Conservation (phyloP, 2,797 vertebrate genomes). For the Lagodon rhomboides region DNA sequence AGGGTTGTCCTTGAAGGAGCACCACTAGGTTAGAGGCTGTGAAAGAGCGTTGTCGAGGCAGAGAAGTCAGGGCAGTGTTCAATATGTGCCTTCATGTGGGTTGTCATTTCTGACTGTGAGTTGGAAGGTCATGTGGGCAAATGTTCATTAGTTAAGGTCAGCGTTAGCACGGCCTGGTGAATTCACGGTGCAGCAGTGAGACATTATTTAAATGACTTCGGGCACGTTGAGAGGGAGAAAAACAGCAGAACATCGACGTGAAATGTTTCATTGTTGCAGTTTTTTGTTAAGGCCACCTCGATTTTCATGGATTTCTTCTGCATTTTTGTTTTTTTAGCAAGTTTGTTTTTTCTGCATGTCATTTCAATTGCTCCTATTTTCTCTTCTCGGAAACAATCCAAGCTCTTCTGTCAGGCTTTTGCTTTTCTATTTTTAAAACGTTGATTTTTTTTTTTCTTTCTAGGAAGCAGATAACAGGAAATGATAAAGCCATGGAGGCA, state of each 20-base stretch:
- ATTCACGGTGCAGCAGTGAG: constrained; percentile 50
- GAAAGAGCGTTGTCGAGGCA: not conserved
- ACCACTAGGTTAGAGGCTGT: not conserved
- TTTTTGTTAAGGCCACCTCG: constrained; percentile 38
- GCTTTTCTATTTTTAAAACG: constrained; percentile 28
- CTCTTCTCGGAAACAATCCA: constrained; percentile 24
- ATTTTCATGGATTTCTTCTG: constrained; percentile 45
- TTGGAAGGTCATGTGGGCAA: constrained; percentile 61
- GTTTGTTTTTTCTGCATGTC: constrained; percentile 13
- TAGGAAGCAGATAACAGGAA: constrained; percentile 14
- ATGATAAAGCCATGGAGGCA: constrained; percentile 18
- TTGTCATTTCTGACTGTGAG: constrained; percentile 55
- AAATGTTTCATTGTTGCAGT: constrained; percentile 38
- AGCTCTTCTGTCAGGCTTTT: constrained; percentile 18
- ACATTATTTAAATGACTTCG: constrained; percentile 53
- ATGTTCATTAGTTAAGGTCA: constrained; percentile 60
- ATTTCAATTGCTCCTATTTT: constrained; percentile 44
- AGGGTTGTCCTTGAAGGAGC: constrained; percentile 37
- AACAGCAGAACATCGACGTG: constrained; percentile 43
- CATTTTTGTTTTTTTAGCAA: not conserved
- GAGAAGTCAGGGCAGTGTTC: constrained; percentile 19
- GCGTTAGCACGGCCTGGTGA: constrained; percentile 45
- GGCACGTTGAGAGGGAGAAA: constrained; percentile 41
- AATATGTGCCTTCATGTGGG: constrained; percentile 30
- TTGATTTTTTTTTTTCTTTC: constrained; percentile 6